These are phyloP conservation scores for Mobula birostris DNA, from an alignment of 2,113 vertebrate species.

Conservation along the genomic window DNA sequence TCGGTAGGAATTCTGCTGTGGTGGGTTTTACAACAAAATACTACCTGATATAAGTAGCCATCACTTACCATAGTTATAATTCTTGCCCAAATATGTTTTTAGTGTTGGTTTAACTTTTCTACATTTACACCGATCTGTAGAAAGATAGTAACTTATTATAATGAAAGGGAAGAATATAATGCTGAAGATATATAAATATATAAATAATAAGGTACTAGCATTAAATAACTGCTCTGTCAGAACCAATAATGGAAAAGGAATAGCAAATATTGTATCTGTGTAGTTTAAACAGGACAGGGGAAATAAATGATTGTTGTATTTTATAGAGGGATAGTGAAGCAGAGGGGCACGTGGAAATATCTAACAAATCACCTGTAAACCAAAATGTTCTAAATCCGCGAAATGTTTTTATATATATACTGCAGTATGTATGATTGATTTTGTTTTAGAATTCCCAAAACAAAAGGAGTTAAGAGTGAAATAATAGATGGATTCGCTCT, in stretches of 20 bases:
- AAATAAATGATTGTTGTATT: too few species aligned
- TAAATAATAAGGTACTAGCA: neutral
- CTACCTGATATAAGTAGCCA: neutral
- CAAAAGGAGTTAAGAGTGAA: too few species aligned
- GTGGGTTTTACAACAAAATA: neutral
- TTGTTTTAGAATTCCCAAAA: too few species aligned
- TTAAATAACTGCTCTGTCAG: neutral
- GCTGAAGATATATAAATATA: neutral
- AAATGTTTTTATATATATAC: neutral
- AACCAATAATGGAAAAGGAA: neutral
- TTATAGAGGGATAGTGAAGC: too few species aligned
- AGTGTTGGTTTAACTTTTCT: conserved; percentile 67
- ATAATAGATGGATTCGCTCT: neutral
- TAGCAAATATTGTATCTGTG: neutral
- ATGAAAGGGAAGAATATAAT: neutral
- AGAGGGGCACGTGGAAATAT: neutral
- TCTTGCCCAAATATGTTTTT: conserved; percentile 65
- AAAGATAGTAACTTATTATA: conserved; percentile 17
- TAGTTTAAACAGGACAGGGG: neutral
- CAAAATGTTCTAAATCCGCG: neutral
- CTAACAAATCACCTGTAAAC: neutral
- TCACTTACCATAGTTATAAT: conserved; percentile 73
- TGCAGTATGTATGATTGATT: neutral
- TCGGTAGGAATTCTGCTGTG: neutral
- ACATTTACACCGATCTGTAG: conserved; percentile 65